phyloP scores from a whole-genome alignment of 2,113 vertebrate genomes.

The Gymnarchus niloticus region DNA sequence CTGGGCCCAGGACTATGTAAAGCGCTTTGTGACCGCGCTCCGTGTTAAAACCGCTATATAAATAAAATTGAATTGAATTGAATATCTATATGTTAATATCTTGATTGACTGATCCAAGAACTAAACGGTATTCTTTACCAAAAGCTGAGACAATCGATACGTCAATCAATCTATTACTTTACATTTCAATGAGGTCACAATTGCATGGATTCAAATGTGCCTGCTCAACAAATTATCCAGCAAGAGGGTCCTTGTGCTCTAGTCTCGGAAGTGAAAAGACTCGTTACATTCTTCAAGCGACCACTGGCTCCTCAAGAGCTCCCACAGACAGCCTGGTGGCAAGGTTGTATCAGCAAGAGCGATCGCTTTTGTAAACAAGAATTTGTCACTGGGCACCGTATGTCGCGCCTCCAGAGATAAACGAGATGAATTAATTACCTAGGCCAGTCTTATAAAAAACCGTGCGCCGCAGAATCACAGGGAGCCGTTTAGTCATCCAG shows the following conservation, averaged over 20 bases:
- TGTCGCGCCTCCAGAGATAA: slow-evolving; percentile 33
- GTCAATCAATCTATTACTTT: slow-evolving; percentile 19
- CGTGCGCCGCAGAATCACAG: neutral
- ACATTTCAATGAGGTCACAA: slow-evolving; percentile 15
- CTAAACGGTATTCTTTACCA: neutral
- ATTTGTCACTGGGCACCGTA: slow-evolving; percentile 27
- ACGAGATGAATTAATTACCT: slow-evolving; percentile 26
- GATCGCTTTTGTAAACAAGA: slow-evolving; percentile 34
- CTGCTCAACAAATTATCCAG: slow-evolving; percentile 37
- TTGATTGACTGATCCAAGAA: no score
- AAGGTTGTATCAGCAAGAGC: slow-evolving; percentile 13
- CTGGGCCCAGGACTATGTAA: no score
- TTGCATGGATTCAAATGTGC: slow-evolving; percentile 40
- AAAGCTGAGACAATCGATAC: neutral
- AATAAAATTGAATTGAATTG: no score
- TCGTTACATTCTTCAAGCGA: slow-evolving; percentile 24
- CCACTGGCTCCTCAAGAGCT: neutral
- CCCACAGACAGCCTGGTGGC: slow-evolving; percentile 4
- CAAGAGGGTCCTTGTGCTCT: slow-evolving; percentile 26
- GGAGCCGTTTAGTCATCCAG: neutral
- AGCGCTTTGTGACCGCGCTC: no score
- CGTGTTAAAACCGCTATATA: no score
- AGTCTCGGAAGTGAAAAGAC: slow-evolving; percentile 36
- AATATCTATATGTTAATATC: no score
- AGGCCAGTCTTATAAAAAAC: slow-evolving; percentile 15